phyloP scores from a whole-genome alignment of 2,113 vertebrate species.

The Garra rufa region DNA sequence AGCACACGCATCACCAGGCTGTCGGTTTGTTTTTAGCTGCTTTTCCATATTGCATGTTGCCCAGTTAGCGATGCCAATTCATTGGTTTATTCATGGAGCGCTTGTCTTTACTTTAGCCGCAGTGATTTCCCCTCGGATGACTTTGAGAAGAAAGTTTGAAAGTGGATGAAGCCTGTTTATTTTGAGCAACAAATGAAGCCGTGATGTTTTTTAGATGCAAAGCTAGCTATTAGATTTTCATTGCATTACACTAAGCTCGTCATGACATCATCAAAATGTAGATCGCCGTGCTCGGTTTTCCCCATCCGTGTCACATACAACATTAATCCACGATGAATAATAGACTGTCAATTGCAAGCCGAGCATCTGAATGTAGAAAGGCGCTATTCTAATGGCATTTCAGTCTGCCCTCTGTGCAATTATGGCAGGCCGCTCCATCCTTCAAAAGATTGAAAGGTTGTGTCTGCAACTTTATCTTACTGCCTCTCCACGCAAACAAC shows the following conservation, averaged over 20 bases:
- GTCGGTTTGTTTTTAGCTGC: slow-evolving; percentile 15
- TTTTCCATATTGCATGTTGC: slow-evolving; percentile 30
- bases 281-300: not conserved
- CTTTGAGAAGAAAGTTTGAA: not conserved
- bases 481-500: slow-evolving; percentile 27
- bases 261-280: slow-evolving; percentile 7
- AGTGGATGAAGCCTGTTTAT: not conserved
- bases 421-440: slow-evolving; percentile 33
- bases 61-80: slow-evolving; percentile 5
- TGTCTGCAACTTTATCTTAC: slow-evolving; percentile 23
- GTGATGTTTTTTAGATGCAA: not conserved
- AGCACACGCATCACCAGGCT: not conserved
- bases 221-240: not conserved
- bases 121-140: not conserved
- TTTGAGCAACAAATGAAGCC: not conserved
- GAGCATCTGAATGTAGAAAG: slow-evolving; percentile 2
- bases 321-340: not conserved
- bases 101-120: slow-evolving; percentile 11
- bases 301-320: not conserved
- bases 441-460: slow-evolving; percentile 51
- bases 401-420: slow-evolving; percentile 10
- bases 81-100: slow-evolving; percentile 5
- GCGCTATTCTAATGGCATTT: slow-evolving; percentile 38
- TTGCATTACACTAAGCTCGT: not conserved
- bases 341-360: not conserved